Evolutionary conservation across 2,113 vertebrate species (phyloP).

Genomic region (Marmota monax): DNA sequence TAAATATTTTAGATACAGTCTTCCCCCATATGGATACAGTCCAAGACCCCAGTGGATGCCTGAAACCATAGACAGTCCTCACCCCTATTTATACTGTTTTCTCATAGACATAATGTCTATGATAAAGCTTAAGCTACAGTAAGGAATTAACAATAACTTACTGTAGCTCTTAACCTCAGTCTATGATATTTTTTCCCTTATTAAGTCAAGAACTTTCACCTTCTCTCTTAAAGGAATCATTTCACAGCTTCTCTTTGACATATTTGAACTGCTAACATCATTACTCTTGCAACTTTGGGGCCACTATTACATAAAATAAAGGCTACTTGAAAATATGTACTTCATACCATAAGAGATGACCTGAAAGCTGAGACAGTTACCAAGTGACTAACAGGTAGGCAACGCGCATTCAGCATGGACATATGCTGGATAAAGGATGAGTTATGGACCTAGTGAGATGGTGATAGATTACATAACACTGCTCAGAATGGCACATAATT

Average conservation of each 20-base stretch:
- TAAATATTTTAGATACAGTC: neutral
- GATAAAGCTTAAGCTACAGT: neutral
- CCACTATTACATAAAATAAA: neutral
- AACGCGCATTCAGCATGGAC: neutral
- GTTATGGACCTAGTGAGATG: neutral
- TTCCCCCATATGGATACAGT: neutral
- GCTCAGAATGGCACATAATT: neutral
- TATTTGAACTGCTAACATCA: neutral
- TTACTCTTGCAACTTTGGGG: neutral
- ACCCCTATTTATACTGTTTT: neutral
- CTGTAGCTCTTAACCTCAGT: neutral
- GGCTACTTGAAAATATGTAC: neutral
- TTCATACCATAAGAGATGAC: neutral
- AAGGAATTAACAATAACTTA: neutral
- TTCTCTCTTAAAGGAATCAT: neutral
- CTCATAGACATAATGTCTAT: neutral
- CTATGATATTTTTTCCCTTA: neutral
- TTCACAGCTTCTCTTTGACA: neutral
- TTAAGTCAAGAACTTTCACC: neutral
- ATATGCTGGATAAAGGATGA: neutral
- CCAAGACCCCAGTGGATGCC: neutral
- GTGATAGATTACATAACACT: neutral
- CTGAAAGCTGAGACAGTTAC: neutral
- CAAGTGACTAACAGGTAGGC: neutral
- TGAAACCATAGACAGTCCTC: neutral